Percentiles rank a stretch among this genome's conserved stretches.
phyloP scores from a whole-genome alignment of 2,888 invertebrate species.

The Eulithis testata region DNA sequence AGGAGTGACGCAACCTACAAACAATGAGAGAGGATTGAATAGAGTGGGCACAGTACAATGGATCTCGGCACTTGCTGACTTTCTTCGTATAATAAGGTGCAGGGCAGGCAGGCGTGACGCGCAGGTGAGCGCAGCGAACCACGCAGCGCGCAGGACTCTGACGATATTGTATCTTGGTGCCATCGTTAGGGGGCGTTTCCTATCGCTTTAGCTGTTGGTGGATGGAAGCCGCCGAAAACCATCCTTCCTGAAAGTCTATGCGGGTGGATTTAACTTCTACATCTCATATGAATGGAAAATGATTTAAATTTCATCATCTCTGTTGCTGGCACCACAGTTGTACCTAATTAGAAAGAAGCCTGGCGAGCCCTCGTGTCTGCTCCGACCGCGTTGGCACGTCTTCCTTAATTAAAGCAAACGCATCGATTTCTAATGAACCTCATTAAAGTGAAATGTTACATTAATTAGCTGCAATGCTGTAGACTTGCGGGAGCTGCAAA shows the following conservation, averaged over 20 bases:
- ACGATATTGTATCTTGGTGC: too few relatives aligned
- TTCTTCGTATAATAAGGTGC: constrained; percentile 31
- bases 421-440: constrained; percentile 28
- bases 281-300: too few relatives aligned
- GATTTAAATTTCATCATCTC: background rate
- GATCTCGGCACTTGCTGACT: constrained; percentile 27
- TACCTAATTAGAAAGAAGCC: constrained; percentile 6
- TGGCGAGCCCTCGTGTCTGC: constrained; percentile 6
- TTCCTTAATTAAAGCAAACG: constrained; percentile 22
- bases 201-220: too few relatives aligned
- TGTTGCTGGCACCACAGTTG: background rate
- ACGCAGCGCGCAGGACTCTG: constrained; percentile 40
- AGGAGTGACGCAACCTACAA: constrained; percentile 12
- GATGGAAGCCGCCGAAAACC: too few relatives aligned
- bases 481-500: constrained; percentile 31
- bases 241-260: too few relatives aligned
- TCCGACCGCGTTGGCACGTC: constrained; percentile 26
- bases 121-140: constrained; percentile 51
- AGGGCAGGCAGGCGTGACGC: constrained; percentile 50
- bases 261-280: too few relatives aligned
- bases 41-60: constrained; percentile 20
- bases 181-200: too few relatives aligned
- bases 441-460: constrained; percentile 37
- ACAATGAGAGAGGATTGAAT: constrained; percentile 23
- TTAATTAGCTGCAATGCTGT: constrained; percentile 28